These are phyloP conservation scores for Platycheirus albimanus DNA, from an alignment of 2,888 invertebrate species.

Conservation along the genomic window DNA sequence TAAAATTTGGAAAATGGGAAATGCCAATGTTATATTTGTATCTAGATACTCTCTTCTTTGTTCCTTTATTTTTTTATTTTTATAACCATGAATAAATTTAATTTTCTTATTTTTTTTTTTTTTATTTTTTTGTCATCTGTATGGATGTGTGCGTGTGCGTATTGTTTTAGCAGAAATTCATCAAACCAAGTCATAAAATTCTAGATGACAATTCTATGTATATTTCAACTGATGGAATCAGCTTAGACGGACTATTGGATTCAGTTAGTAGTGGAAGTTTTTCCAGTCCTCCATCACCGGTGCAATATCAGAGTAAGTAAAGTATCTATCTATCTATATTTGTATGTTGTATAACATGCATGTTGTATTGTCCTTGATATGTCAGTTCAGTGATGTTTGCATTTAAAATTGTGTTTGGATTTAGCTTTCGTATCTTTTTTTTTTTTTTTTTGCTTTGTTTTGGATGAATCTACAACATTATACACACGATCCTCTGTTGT, in stretches of 20 bases:
- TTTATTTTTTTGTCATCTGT: background rate
- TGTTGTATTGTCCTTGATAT: slow-evolving; percentile 1
- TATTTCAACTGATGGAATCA: slow-evolving; percentile 78
- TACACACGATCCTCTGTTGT: background rate
- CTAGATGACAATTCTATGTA: slow-evolving; percentile 75
- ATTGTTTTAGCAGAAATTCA: slow-evolving; percentile 74
- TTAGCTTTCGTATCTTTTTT: background rate
- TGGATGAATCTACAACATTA: too few relatives aligned
- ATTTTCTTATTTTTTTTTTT: slow-evolving; percentile 4
- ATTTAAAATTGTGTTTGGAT: slow-evolving; percentile 32
- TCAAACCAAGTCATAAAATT: slow-evolving; percentile 71
- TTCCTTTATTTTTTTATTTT: slow-evolving; percentile 1
- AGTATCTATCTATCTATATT: background rate
- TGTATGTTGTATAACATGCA: background rate
- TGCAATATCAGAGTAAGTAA: slow-evolving; percentile 76
- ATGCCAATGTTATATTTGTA: slow-evolving; percentile 39
- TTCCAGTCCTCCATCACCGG: slow-evolving; percentile 77
- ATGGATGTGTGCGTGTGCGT: slow-evolving; percentile 26
- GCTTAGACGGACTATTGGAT: slow-evolving; percentile 78
- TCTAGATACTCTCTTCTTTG: background rate
- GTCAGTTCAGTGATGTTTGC: slow-evolving; percentile 28
- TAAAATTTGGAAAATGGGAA: slow-evolving; percentile 44
- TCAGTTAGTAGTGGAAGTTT: slow-evolving; percentile 78
- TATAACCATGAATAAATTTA: slow-evolving; percentile 18
- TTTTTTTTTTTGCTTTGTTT: slow-evolving; percentile 3